Base-by-base conservation (phyloP, 1,140 invertebrate genomes). In the Tenebrio molitor region DNA sequence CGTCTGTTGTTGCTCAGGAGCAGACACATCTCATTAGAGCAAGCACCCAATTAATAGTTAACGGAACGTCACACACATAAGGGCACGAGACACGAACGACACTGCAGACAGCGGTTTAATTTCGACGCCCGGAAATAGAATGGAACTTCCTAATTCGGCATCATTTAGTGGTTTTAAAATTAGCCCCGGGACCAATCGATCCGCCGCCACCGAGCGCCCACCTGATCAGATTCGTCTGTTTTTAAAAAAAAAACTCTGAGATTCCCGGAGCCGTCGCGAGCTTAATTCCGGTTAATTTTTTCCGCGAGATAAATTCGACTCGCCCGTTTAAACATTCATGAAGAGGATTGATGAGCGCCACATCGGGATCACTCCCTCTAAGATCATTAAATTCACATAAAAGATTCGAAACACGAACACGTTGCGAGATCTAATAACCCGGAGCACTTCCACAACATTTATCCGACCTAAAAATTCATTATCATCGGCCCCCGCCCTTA, bases 1-100 rank as follows among this genome's bases (percentile, higher is more conserved):
- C 12, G 21, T 25, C 50, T 58, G 50, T 58, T 58, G 50, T 58
- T 58, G 23, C 50, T 58, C 21, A 58, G 50, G 8, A 58, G 50
- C 50, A 58, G 50, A 58, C 50, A 58, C 50, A 58, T 58, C 50
- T 58, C 50, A 58, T 58, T 58, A 58, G 50, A 58, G 23, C 50
- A 58, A 58, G 50, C 50, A 58, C 50, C 50, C 50, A 58, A 58
- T 58, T 58, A 58, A 58, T 58, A 58, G 50, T 58, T 58, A 58
- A 58, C 50, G 50, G 50, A 58, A 58, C 50, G 50, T 58, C 50
- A 58, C 50, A 58, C 50, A 58, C 50, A 58, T 29, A 58, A 58
- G 50, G 50, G 50, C 8, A 29, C 25, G 14, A 4, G n/a, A 39
- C 25, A 29, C 25, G 25, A 29, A 29, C 8, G 8, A 39, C 50